Evolutionary conservation across 2,113 vertebrate genomes (phyloP).

Genomic region (Columba livia): DNA sequence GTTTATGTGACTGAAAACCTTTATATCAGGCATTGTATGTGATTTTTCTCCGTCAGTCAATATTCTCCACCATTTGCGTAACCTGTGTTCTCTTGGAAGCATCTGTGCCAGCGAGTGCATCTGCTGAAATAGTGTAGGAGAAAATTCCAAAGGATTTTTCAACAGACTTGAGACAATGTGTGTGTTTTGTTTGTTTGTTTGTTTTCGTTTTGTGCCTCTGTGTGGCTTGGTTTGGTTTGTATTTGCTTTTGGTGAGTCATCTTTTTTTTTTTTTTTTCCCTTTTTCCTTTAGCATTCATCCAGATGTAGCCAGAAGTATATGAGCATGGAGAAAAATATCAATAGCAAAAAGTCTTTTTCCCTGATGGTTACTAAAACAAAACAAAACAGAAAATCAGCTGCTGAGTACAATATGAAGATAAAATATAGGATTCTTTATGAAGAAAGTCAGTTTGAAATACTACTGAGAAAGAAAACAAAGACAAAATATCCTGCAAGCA

Average conservation of each 20-base stretch:
- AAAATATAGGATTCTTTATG: not conserved
- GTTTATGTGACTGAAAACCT: not conserved
- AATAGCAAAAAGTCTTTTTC: not conserved
- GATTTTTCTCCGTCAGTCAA: not conserved
- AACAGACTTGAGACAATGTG: not conserved
- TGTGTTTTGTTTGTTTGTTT: not conserved
- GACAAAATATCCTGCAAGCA: not conserved
- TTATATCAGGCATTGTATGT: not conserved
- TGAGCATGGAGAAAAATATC: not conserved
- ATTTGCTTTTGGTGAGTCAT: no score
- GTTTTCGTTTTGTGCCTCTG: no score
- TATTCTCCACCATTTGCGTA: not conserved
- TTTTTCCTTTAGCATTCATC: not conserved
- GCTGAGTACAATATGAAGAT: not conserved
- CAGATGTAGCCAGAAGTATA: not conserved
- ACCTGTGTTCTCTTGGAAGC: not conserved
- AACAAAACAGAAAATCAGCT: not conserved
- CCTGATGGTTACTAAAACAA: not conserved
- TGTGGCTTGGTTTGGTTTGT: no score
- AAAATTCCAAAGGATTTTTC: not conserved
- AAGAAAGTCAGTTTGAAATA: not conserved
- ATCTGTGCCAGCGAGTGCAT: not conserved
- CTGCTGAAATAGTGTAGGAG: not conserved
- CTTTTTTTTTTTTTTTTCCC: not conserved
- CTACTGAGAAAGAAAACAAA: not conserved